phyloP scores from a whole-genome alignment of 2,888 invertebrate species.

The Tetragonisca angustula region DNA sequence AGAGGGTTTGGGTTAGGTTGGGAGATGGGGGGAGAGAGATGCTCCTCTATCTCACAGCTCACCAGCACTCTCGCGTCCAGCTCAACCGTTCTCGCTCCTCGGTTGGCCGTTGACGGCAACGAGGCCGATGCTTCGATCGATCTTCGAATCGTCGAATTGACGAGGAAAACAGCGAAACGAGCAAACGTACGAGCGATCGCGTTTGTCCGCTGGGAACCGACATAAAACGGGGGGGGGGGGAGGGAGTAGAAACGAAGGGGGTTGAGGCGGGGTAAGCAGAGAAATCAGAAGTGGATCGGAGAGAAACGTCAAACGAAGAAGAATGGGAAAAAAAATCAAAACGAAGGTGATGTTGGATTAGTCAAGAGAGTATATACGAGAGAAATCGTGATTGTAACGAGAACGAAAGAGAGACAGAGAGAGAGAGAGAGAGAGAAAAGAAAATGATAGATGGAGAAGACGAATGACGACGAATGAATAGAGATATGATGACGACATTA shows the following conservation, averaged over 20 bases:
- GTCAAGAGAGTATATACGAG: background rate
- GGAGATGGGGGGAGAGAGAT: background rate
- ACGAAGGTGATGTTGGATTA: background rate
- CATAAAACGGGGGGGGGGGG: background rate
- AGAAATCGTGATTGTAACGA: constrained; percentile 1
- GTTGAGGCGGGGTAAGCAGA: background rate
- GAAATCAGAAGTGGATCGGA: background rate
- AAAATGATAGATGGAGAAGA: constrained; percentile 1
- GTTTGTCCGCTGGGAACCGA: constrained; percentile 36
- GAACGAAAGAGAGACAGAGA: background rate
- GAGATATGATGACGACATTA: constrained; percentile 26
- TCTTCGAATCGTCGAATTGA: constrained; percentile 21
- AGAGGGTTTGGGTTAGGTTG: no score
- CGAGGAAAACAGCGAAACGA: constrained; percentile 26
- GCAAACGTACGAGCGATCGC: constrained; percentile 29
- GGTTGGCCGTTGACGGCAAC: constrained; percentile 63
- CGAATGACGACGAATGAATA: constrained; percentile 14
- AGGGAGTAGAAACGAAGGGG: background rate
- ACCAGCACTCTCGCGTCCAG: constrained; percentile 72
- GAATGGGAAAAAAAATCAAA: background rate
- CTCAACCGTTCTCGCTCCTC: constrained; percentile 70
- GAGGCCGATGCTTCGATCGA: constrained; percentile 46
- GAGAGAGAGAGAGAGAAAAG: background rate
- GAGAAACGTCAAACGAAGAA: background rate
- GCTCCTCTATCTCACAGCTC: constrained; percentile 72